Conservation (phyloP, 2,888 invertebrate genomes). For the Phortica magna region DNA sequence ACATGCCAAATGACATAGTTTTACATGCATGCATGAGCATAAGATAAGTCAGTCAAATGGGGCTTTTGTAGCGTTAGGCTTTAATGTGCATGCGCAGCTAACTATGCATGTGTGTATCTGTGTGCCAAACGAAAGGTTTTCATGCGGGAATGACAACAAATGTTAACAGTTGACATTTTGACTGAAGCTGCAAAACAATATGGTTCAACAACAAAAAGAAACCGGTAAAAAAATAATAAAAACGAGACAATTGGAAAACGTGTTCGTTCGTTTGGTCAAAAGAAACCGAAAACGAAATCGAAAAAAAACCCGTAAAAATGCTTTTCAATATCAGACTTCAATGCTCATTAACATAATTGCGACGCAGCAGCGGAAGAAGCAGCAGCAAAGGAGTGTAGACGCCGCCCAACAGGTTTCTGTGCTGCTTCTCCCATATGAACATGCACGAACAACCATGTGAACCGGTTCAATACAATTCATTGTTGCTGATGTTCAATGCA, state of each 20-base stretch:
- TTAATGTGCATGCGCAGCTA: not conserved
- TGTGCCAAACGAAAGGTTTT: too few relatives aligned
- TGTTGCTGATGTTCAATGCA: not conserved
- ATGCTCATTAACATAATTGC: slow-evolving; percentile 69
- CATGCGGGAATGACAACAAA: too few relatives aligned
- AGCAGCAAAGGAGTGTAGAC: slow-evolving; percentile 39
- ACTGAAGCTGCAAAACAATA: too few relatives aligned
- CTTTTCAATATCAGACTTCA: slow-evolving; percentile 63
- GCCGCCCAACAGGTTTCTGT: slow-evolving; percentile 63
- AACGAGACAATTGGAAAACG: slow-evolving; percentile 14
- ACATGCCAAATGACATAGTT: not conserved
- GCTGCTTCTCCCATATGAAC: too few relatives aligned
- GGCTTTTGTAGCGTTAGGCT: not conserved
- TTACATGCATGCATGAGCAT: not conserved
- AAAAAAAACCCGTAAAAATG: slow-evolving; percentile 51
- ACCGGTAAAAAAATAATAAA: slow-evolving; percentile 47
- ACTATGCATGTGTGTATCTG: too few relatives aligned
- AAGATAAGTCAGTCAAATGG: not conserved
- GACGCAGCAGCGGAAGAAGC: slow-evolving; percentile 16
- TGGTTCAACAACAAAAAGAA: slow-evolving; percentile 41
- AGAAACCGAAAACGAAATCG: slow-evolving; percentile 29
- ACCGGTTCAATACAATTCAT: not conserved
- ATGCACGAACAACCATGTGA: not conserved
- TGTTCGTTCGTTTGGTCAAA: slow-evolving; percentile 32
- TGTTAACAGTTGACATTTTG: too few relatives aligned